Base-by-base conservation (phyloP, 2,113 vertebrate genomes). In the Nannobrachium achirus region DNA sequence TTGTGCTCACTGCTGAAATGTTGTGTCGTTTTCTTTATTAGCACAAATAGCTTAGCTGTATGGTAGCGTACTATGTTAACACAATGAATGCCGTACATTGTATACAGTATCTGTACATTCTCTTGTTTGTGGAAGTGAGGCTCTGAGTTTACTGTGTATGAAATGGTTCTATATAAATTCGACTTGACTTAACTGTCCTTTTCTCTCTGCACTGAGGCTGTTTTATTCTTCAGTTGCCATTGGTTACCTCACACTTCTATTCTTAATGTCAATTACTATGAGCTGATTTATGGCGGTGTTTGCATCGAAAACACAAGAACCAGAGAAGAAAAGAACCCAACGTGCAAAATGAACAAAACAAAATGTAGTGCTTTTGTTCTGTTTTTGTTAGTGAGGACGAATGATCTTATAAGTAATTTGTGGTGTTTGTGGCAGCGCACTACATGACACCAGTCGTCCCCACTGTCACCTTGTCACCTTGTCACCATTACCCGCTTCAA, bases 211-310 rank as follows among this genome's bases (percentile, higher is more conserved):
- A 18, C 64, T 38, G 65, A 76, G 61, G 75, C 75, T 63, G 68
- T 83, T 79, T 83, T 79, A 60, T 84, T 86, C 81, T 81, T 66
- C 70, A 69, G 90, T 92, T 93, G 88, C 90, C 75, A 88, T 91
- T 91, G 89, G 91, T 89, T 88, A 93, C 90, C 82, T 86, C 71
- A 69, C 70, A 71, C 11, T 80, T 78, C 85, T 82, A 61, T 69
- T 88, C 87, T 87, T 88, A 80, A 86, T 83, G 76, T 82, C 82
- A 81, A 76, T 90, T 84, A 88, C 84, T 73, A 78, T 65, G 81
- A 64, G 68, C 81, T 75, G 86, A 85, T 90, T 90, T 88, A 67
- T 87, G 58, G 55, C 80, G 46, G 59, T 55, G 53, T 69, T 84
- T 33, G 25, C 64, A 69, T 69, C 74, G 59, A 59, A 65, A 69